Evolutionary conservation across 2,113 vertebrate species (phyloP), one percentile per base, ranked within the genome.

Genomic region (Symphodus melops): DNA sequence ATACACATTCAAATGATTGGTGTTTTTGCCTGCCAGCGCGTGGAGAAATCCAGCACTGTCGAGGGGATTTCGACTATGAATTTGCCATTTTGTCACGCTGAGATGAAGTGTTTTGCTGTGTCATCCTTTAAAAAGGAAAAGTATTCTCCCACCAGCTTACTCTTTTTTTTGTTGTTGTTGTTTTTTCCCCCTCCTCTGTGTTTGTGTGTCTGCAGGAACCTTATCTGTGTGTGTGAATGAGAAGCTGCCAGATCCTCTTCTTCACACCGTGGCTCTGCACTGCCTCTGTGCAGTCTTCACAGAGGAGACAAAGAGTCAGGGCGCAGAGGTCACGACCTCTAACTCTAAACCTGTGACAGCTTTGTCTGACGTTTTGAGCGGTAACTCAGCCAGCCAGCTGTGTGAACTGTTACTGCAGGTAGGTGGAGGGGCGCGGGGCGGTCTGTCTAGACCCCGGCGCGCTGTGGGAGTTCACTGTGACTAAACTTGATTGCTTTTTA

Each of bases 361-460:
- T 21, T 14, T 97, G 48, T 79, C 77, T 39, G 93, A 91, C 5
- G 77, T 96, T 77, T 84, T 98, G 63, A 92, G 87, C 37, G 86
- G 88, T 33, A 72, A 92, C 46, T 79, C 93, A 53, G 93, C 94
- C 58, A 88, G 84, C 51, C 81, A 85, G 37, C 94, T 99, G 44
- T 96, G 92, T 89, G 90, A 95, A 72, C 70, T 94, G 59, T 82
- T 98, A 80, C 94, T 99, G 91, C 93, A 97, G 97, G 98, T 99
- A 91, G 1, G 61, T 64, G 52, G 17, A 39, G 37, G 17, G 37
- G 17, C 3, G 3, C 14, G 12, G 9, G 7, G 12, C 19, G 0
- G 16, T 9, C 46, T 9, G 21, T 61, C 23, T 37, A 52, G 23
- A 48, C 46, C 17, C 16, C 19, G 14, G 14, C 7, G 5, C 46